Evolutionary conservation across 92 coral and sea anemone species (phyloP), one percentile per base, ranked within the genome.

Genomic region (Parazoanthus atlanticus): DNA sequence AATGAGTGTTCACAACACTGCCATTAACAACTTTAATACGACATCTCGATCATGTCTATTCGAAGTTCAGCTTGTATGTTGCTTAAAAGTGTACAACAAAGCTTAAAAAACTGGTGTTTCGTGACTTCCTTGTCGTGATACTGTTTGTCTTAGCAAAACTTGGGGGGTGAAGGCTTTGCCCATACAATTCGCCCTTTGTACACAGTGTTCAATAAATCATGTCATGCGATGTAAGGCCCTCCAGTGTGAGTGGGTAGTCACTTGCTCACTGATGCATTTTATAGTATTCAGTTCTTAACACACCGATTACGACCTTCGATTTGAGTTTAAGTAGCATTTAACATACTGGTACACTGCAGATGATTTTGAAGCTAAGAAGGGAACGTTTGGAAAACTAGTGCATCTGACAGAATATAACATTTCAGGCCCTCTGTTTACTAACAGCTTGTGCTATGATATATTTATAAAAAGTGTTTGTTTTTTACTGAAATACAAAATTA

Each of bases 121-220:
- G 56, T 82, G 74, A 64, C 32, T 36, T n/a, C 66, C 66, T 21
- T 21, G 17, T 74, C 26, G 41, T 26, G 46, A 34, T 74, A 7
- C 7, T 34, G 52, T 82, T 65, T 82, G 28, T 25, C 28, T 25
- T 61, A 66, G n/a, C 7, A 38, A 36, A 26, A 40, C 43, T 75
- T 25, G 28, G 43, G 16, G 43, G 46, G 46, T n/a, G 43, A 38
- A 41, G 12, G 43, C 23, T 82, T 64, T 61, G 25, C 32, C 34
- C 49, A 64, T 23, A 34, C 30, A 61, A 81, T 54, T 31, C 33
- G 54, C 70, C 17, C 67, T 23, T 81, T 81, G 86, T 81, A 65
- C 75, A 64, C 25, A 81, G 23, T 23, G 34, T 66, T 65, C 49
- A 21, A 69, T 33, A 66, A 66, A 36, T 36, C 75, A 82, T 82